These are phyloP conservation scores for Tangara arthus DNA, from an alignment of 2,797 vertebrate genomes.

Conservation along the genomic window DNA sequence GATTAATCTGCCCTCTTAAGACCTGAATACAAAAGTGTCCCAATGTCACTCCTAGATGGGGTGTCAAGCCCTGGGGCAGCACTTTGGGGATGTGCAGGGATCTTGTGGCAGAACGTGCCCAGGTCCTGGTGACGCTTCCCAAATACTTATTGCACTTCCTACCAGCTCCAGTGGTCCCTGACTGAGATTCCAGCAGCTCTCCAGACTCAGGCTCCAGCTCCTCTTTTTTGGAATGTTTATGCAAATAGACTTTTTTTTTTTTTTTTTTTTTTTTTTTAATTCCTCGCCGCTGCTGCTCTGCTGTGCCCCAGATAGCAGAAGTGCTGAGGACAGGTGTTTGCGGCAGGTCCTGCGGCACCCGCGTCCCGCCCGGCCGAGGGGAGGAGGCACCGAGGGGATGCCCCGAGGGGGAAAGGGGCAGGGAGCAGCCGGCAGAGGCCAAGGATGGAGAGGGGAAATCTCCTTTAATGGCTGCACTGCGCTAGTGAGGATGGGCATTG, in stretches of 20 bases:
- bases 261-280: background rate
- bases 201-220: background rate
- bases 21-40: conserved; percentile 53
- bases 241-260: conserved; percentile 19
- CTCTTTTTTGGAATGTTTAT: conserved; percentile 43
- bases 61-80: background rate
- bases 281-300: background rate
- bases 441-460: background rate
- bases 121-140: background rate
- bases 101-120: background rate
- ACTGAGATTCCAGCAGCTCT: background rate
- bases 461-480: background rate
- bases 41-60: conserved; percentile 1
- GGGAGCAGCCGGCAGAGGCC: background rate
- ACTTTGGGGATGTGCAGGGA: background rate
- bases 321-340: conserved; percentile 54
- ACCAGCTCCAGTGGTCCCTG: background rate
- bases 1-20: conserved; percentile 77
- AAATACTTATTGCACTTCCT: background rate
- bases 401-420: background rate
- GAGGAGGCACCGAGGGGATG: background rate
- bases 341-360: conserved; percentile 27
- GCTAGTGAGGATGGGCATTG: rapidly evolving
- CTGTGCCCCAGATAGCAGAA: conserved; percentile 65
- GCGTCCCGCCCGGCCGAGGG: background rate